Conservation (phyloP, 2,113 vertebrate species). For the Hoplias malabaricus region DNA sequence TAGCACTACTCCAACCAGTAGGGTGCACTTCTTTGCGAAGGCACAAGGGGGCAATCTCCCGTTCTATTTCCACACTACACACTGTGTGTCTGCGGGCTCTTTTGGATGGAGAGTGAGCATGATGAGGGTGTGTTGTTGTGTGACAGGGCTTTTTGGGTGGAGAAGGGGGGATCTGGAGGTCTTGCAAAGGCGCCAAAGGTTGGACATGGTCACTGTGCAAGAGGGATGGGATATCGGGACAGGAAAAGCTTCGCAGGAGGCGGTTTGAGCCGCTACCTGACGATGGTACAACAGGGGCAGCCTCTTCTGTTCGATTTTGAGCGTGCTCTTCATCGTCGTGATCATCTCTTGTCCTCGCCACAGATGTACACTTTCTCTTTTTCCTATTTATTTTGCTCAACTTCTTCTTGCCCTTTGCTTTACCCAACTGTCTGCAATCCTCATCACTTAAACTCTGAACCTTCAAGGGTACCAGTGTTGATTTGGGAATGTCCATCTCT, state of each 20-base stretch:
- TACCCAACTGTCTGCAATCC: no score
- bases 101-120: conserved; percentile 34
- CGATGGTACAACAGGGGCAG: neutral
- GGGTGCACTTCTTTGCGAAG: conserved; percentile 90
- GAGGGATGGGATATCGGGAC: conserved; percentile 72
- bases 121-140: conserved; percentile 22
- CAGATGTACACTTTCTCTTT: neutral
- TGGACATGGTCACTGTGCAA: conserved; percentile 42
- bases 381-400: neutral
- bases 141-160: conserved; percentile 40
- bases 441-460: neutral
- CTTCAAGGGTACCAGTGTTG: neutral
- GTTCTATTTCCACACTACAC: conserved; percentile 78
- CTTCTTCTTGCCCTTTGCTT: neutral
- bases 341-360: neutral
- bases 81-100: conserved; percentile 82
- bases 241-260: conserved; percentile 79
- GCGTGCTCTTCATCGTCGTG: conserved; percentile 8
- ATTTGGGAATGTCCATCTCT: neutral
- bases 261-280: conserved; percentile 40
- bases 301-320: conserved; percentile 27
- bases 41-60: conserved; percentile 75
- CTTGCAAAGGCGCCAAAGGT: conserved; percentile 34
- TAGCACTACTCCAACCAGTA: conserved; percentile 59
- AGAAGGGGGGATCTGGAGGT: conserved; percentile 45